Evolutionary conservation across 1,140 invertebrate genomes (phyloP).

Genomic region (Bombyx mandarina): DNA sequence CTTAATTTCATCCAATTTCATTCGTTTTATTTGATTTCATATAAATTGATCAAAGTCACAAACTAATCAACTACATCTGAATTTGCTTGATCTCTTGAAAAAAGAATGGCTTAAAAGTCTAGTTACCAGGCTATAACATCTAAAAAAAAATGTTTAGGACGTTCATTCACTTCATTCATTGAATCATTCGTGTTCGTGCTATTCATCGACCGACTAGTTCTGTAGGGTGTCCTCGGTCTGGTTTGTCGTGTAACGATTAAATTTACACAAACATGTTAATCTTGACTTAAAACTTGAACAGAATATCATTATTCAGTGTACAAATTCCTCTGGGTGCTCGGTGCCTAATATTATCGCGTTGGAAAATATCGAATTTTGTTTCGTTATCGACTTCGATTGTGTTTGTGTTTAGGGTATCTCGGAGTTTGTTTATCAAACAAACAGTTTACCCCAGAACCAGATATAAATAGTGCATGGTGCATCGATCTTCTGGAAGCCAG

Average conservation of each 20-base stretch:
- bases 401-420: slow-evolving; percentile 47
- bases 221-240: slow-evolving; percentile 6
- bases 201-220: slow-evolving; percentile 16
- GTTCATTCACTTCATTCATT: too few species aligned
- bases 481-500: slow-evolving; percentile 5
- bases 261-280: slow-evolving; percentile 29
- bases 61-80: too few species aligned
- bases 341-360: slow-evolving; percentile 3
- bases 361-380: slow-evolving; percentile 8
- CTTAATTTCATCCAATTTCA: too few species aligned
- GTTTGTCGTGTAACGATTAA: slow-evolving; percentile 21
- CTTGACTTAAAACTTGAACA: slow-evolving; percentile 34
- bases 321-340: slow-evolving; percentile 9
- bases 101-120: too few species aligned
- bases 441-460: slow-evolving; percentile 28
- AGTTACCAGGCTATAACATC: too few species aligned
- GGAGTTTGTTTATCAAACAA: slow-evolving; percentile 60
- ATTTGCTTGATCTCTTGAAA: too few species aligned
- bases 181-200: slow-evolving; percentile 9
- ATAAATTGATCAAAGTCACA: too few species aligned
- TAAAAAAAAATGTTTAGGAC: too few species aligned
- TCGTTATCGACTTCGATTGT: slow-evolving; percentile 28
- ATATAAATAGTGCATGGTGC: slow-evolving; percentile 10
- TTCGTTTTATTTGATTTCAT: too few species aligned
- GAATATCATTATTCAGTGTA: slow-evolving; percentile 8